Base-by-base conservation (phyloP, 1,140 invertebrate species). In the Anthonomus grandis region DNA sequence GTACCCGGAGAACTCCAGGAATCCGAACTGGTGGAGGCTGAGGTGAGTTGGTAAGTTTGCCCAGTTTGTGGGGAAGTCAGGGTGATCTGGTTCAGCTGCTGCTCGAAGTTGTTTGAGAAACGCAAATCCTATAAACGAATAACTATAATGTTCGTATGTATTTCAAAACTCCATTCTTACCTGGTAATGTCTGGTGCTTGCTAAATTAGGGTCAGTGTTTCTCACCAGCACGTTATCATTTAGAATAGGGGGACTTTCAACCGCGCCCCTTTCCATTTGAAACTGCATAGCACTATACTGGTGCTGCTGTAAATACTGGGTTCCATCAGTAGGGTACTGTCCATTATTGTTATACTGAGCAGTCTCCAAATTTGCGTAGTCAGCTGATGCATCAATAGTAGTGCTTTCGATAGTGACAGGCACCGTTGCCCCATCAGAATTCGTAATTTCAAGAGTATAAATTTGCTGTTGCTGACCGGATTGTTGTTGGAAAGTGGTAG, bases 311-410 rank as follows among this genome's bases (percentile, higher is more conserved):
- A 69, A 13, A 42, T 64, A 67, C 41, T 66, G 65, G 3, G 62
- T 27, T 1, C 51, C 64, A 46, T 66, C 63, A 12, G 59, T 41
- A 18, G 54, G 21, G 27, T 58, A 64, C 22, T 65, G 58, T 3
- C 54, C 60, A 37, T 57, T 56, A 10, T 53, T 49, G 3, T 47
- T 22, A 27, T 62, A 67, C 27, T 67, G 64, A 19, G 64, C 65
- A 41, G 57, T 65, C 34, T 69, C 63, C 17, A 69, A 41, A 46
- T 64, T 65, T 1, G 64, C 59, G 47, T 67, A 69, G 49, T 69
- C 64, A 22, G 53, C 64, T 2, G 50, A 21, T 19, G 38, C 13
- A 27, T 62, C 60, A 31, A 64, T 62, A 8, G 41, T 24, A 38
- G 27, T 46, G 13, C 12, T 50, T 38, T 54, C 55, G 12, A 56